Evolutionary conservation across 2,888 invertebrate genomes (phyloP).

Genomic region (Lathronympha strigana): DNA sequence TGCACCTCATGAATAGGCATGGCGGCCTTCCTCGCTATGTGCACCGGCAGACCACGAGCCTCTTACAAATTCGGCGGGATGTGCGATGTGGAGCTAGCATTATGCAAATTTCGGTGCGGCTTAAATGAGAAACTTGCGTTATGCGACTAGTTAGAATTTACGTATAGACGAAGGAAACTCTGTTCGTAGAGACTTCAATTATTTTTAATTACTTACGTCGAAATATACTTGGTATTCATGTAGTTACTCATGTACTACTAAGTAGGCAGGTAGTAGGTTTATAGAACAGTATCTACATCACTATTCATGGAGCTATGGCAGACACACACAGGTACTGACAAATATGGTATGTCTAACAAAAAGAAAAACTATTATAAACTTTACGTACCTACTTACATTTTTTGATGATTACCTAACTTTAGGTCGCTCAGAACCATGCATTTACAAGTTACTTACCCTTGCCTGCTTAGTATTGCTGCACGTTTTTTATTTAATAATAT

Average conservation of each 20-base stretch:
- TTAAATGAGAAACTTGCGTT: slow-evolving; percentile 20
- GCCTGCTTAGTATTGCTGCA: not conserved
- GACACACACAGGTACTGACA: too few relatives aligned
- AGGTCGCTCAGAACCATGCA: not conserved
- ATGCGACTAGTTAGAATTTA: slow-evolving; percentile 7
- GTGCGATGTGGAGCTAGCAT: slow-evolving; percentile 45
- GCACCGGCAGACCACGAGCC: slow-evolving; percentile 62
- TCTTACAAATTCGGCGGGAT: slow-evolving; percentile 47
- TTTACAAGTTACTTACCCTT: not conserved
- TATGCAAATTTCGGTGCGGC: slow-evolving; percentile 49
- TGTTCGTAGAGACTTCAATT: not conserved
- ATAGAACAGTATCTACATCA: too few relatives aligned
- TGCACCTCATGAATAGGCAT: slow-evolving; percentile 79
- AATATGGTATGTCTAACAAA: too few relatives aligned
- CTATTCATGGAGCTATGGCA: too few relatives aligned
- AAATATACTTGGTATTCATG: too few relatives aligned
- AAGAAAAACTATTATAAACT: too few relatives aligned
- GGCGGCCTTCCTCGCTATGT: slow-evolving; percentile 68
- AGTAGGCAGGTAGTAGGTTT: too few relatives aligned
- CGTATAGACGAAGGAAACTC: not conserved
- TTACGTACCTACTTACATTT: too few relatives aligned
- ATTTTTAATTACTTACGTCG: too few relatives aligned
- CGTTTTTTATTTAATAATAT: not conserved
- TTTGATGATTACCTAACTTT: too few relatives aligned
- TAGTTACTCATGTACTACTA: too few relatives aligned